Conservation (phyloP, 2,888 invertebrate genomes). For the Lordiphosa fenestrarum region DNA sequence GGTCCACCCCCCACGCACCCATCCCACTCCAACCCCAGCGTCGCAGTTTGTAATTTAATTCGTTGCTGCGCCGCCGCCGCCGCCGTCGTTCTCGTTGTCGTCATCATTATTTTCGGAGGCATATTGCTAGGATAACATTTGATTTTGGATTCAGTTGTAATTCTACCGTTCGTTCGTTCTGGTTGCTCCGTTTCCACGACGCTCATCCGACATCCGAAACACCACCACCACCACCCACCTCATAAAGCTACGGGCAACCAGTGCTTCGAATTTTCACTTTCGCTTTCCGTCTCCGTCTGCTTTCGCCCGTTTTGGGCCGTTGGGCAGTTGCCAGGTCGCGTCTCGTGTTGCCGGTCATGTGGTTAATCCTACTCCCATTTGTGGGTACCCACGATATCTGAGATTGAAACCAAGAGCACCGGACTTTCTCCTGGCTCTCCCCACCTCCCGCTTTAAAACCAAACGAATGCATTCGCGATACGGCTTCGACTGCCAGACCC, state of each 20-base stretch:
- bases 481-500: slow-evolving; percentile 71
- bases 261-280: slow-evolving; percentile 61
- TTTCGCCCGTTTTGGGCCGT: slow-evolving; percentile 9
- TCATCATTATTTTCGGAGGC: slow-evolving; percentile 77
- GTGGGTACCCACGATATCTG: slow-evolving; percentile 3
- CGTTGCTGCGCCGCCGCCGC: slow-evolving; percentile 63
- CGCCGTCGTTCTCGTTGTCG: slow-evolving; percentile 43
- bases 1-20: slow-evolving; percentile 21
- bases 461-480: slow-evolving; percentile 78
- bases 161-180: slow-evolving; percentile 80
- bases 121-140: slow-evolving; percentile 81
- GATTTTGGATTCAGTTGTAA: slow-evolving; percentile 81
- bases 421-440: slow-evolving; percentile 6
- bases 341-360: slow-evolving; percentile 39
- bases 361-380: slow-evolving; percentile 15
- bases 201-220: slow-evolving; percentile 34
- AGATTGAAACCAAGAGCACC: not conserved
- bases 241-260: not conserved
- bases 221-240: slow-evolving; percentile 23
- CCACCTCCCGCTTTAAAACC: slow-evolving; percentile 29
- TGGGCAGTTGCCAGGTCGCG: slow-evolving; percentile 46
- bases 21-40: slow-evolving; percentile 22
- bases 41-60: slow-evolving; percentile 56
- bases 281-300: slow-evolving; percentile 58
- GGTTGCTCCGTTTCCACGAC: slow-evolving; percentile 80